Base-by-base conservation (phyloP, 2,888 invertebrate species). In the Latheticus oryzae region DNA sequence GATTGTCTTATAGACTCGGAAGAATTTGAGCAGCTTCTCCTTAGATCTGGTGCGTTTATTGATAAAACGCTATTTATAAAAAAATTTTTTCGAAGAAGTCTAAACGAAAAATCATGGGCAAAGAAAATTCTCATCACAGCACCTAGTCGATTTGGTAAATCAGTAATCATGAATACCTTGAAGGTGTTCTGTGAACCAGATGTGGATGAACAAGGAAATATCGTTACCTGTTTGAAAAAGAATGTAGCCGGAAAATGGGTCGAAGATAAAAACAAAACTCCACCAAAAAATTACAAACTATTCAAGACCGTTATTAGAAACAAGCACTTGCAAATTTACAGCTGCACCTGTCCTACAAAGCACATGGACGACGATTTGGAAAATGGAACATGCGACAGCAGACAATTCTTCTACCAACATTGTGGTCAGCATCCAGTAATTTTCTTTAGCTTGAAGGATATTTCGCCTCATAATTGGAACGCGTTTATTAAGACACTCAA, bases 81-180 rank as follows among this genome's bases (percentile, higher is more conserved):
- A 45, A 30, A 16, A n/a, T 21, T 17, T 7, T 30, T 30, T 13
- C n/a, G 17, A 30, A 9, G 17, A 30, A 16, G 30, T 16, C 16
- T 45, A 45, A 17, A 30, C 28, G 16, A 30, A 26, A 30, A 13
- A 42, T 42, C 42, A 42, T 3, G 9, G 42, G 30, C 45, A 45
- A 15, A 17, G 45, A 45, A n/a, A 16, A 45, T 45, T 45, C 28
- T 45, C 45, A 8, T 45, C 30, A 45, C 30, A 45, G 45, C 15
- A 45, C 45, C 28, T 40, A 40, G 40, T 40, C 23, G 40, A 23
- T 40, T 23, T 40, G 40, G 40, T 40, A 40, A 40, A 40, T 40
- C 21, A 23, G 23, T 40, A 40, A 40, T 40, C 9, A 40, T 23
- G 40, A 40, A 40, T 40, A 40, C 40, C 40, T 40, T 40, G 40